These are phyloP conservation scores for Cassiopea xamachana DNA, from an alignment of 30 jellyfish, hydroid and myxozoan species.

Conservation along the genomic window DNA sequence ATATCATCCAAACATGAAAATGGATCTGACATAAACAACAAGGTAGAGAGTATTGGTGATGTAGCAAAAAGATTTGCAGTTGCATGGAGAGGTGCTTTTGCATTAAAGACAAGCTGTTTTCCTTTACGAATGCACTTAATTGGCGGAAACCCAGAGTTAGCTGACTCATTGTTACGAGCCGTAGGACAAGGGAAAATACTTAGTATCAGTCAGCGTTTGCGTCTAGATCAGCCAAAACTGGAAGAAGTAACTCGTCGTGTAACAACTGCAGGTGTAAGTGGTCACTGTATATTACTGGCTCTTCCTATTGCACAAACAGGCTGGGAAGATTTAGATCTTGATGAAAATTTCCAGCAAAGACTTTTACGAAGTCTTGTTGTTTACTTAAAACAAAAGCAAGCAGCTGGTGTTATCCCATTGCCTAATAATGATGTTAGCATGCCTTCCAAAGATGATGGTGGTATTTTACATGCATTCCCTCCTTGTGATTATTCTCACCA, in stretches of 20 bases:
- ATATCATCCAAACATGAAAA: slow-evolving; percentile 54
- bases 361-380: slow-evolving; percentile 95
- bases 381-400: slow-evolving; percentile 92
- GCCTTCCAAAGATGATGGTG: slow-evolving; percentile 89
- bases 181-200: slow-evolving; percentile 93
- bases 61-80: slow-evolving; percentile 97
- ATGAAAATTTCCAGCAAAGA: slow-evolving; percentile 81
- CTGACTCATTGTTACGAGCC: slow-evolving; percentile 87
- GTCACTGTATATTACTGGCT: slow-evolving; percentile 95
- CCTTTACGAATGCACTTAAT: slow-evolving; percentile 96
- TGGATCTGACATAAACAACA: slow-evolving; percentile 55
- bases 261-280: slow-evolving; percentile 96
- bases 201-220: slow-evolving; percentile 93
- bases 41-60: slow-evolving; percentile 83
- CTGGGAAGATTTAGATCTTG: slow-evolving; percentile 88
- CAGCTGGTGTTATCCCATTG: slow-evolving; percentile 98
- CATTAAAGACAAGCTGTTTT: slow-evolving; percentile 91
- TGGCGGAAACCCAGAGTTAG: slow-evolving; percentile 99
- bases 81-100: slow-evolving; percentile 99
- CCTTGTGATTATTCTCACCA: slow-evolving; percentile 98
- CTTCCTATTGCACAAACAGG: slow-evolving; percentile 88
- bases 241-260: slow-evolving; percentile 97
- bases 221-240: slow-evolving; percentile 96
- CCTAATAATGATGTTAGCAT: slow-evolving; percentile 69
- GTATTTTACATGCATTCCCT: slow-evolving; percentile 98